Conservation (phyloP, 2,888 invertebrate genomes). For the Elgonia sp. region DNA sequence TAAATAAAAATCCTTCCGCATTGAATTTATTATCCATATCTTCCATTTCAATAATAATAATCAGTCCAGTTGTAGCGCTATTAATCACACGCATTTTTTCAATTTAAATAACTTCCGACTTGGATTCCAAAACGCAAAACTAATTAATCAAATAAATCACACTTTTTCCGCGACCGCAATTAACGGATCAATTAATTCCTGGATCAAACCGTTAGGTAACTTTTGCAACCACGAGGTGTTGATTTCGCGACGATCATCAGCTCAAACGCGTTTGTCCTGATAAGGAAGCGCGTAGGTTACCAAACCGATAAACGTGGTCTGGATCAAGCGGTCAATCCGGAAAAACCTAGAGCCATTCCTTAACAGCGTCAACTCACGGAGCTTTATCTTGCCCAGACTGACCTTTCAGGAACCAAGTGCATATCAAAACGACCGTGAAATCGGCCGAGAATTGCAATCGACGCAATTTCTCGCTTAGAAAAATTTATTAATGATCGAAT, state of each 20-base stretch:
- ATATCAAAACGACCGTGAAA: constrained; percentile 67
- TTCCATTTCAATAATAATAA: constrained; percentile 34
- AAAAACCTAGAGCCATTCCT: constrained; percentile 77
- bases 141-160: constrained; percentile 36
- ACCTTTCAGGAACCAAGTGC: constrained; percentile 56
- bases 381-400: constrained; percentile 57
- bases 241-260: constrained; percentile 37
- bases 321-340: constrained; percentile 73
- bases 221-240: constrained; percentile 36
- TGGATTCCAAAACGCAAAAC: not conserved
- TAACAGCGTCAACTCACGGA: constrained; percentile 47
- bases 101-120: constrained; percentile 34
- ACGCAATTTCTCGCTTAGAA: constrained; percentile 34
- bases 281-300: constrained; percentile 76
- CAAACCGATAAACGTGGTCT: constrained; percentile 81
- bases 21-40: constrained; percentile 16
- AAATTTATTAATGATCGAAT: constrained; percentile 52
- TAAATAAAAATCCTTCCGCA: not conserved
- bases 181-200: constrained; percentile 16
- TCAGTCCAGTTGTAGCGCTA: not conserved
- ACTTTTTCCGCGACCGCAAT: constrained; percentile 59
- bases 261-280: constrained; percentile 57
- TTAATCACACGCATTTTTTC: constrained; percentile 16
- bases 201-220: constrained; percentile 24
- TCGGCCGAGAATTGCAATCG: constrained; percentile 59